Conservation (phyloP, 2,113 vertebrate genomes). For the Charina bottae region DNA sequence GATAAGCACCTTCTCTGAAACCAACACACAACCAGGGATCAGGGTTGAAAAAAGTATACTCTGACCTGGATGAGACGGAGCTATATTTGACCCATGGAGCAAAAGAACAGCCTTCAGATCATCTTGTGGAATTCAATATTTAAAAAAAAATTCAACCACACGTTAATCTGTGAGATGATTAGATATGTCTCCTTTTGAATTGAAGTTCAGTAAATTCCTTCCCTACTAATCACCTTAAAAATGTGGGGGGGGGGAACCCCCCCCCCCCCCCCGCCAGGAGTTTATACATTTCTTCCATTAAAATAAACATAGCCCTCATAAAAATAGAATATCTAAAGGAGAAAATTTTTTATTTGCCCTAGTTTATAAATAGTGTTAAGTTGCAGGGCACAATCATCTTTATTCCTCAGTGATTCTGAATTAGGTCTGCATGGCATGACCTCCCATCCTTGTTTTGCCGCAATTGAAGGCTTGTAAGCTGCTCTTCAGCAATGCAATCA, state of each 20-base stretch:
- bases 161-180: background rate
- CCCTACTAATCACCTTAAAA: constrained; percentile 12
- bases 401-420: constrained; percentile 42
- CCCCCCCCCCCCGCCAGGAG: too few species aligned
- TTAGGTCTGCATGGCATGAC: constrained; percentile 29
- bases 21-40: background rate
- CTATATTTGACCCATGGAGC: background rate
- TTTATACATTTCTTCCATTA: constrained; percentile 44
- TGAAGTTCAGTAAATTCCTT: background rate
- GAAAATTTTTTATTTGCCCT: background rate
- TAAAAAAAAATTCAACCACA: background rate
- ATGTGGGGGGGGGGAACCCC: background rate
- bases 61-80: background rate
- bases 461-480: constrained; percentile 64
- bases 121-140: background rate
- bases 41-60: background rate
- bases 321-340: background rate
- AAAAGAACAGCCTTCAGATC: background rate
- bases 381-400: background rate
- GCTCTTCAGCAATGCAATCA: constrained; percentile 65
- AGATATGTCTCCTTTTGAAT: background rate
- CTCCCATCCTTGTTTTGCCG: constrained; percentile 43
- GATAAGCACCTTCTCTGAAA: background rate
- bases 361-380: background rate
- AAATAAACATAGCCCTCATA: constrained; percentile 33